Percentiles rank a stretch among this genome's conserved stretches.
These are phyloP conservation scores for Ormyrus thymus DNA, from an alignment of 2,888 invertebrate genomes.

Conservation along the genomic window DNA sequence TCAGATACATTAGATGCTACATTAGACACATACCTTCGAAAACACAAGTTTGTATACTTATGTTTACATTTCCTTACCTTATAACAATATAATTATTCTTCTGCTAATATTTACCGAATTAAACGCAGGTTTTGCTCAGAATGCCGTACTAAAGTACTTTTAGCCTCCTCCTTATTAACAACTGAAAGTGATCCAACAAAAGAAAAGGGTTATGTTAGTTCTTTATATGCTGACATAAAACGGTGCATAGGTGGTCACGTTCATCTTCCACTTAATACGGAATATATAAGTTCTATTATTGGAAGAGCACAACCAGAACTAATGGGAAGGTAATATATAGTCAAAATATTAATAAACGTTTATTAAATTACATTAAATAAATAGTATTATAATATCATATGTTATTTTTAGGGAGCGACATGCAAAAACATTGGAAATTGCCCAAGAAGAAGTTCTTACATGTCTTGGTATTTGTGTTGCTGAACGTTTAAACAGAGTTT, in stretches of 20 bases:
- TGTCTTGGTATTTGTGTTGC: conserved; percentile 96
- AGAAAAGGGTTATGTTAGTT: conserved; percentile 92
- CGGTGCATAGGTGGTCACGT: conserved; percentile 91
- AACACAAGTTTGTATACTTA: conserved; percentile 81
- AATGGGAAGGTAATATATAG: conserved; percentile 81
- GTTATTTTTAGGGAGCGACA: conserved; percentile 84
- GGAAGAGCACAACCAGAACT: conserved; percentile 94
- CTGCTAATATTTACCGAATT: conserved; percentile 29
- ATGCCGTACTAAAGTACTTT: conserved; percentile 91
- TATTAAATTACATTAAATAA: conserved; percentile 4
- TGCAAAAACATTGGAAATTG: conserved; percentile 97
- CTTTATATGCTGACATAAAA: conserved; percentile 90
- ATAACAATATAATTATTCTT: conserved; percentile 16
- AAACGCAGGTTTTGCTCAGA: conserved; percentile 87
- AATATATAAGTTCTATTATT: conserved; percentile 91
- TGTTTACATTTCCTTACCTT: conserved; percentile 1
- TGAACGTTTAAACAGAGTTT: conserved; percentile 91
- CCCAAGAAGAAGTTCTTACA: conserved; percentile 96
- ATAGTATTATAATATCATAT: conserved; percentile 11
- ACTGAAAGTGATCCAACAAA: conserved; percentile 88
- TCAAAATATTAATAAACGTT: conserved; percentile 23
- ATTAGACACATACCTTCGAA: conserved; percentile 91
- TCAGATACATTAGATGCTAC: conserved; percentile 89
- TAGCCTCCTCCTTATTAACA: conserved; percentile 90
- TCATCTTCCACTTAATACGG: conserved; percentile 90